Evolutionary conservation across 2,888 invertebrate genomes (phyloP).

Genomic region (Tigriopus californicus): DNA sequence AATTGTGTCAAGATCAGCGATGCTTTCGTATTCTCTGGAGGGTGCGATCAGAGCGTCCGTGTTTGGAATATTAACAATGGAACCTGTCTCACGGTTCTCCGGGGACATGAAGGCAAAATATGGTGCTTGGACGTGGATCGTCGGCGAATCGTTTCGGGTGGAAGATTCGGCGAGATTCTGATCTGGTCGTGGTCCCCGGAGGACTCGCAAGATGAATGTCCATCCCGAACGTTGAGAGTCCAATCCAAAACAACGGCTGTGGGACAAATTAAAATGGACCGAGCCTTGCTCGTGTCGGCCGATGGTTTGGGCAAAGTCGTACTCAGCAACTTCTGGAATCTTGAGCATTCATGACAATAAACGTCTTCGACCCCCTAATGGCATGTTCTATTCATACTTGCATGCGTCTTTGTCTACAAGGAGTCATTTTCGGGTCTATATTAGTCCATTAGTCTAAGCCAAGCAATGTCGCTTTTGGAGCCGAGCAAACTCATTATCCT

Average conservation of each 20-base stretch:
- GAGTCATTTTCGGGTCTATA: too few species aligned
- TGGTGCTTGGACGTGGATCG: conserved; percentile 10
- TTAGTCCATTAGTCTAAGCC: too few species aligned
- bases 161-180: conserved; percentile 7
- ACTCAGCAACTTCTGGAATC: background rate
- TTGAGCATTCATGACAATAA: too few species aligned
- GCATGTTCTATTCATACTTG: too few species aligned
- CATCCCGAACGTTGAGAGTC: background rate
- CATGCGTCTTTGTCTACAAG: too few species aligned
- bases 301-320: conserved; percentile 3
- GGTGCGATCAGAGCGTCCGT: conserved; percentile 4
- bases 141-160: conserved; percentile 6
- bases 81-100: background rate
- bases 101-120: conserved; percentile 2
- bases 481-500: too few species aligned
- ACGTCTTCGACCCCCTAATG: too few species aligned
- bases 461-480: too few species aligned
- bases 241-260: conserved; percentile 2
- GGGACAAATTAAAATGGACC: conserved; percentile 2
- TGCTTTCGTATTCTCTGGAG: background rate
- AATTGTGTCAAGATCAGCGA: background rate
- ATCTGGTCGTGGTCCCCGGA: background rate
- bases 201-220: too few species aligned
- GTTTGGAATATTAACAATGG: background rate
- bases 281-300: background rate